Base-by-base conservation (phyloP, 1,140 invertebrate species). In the Penaeus chinensis region DNA sequence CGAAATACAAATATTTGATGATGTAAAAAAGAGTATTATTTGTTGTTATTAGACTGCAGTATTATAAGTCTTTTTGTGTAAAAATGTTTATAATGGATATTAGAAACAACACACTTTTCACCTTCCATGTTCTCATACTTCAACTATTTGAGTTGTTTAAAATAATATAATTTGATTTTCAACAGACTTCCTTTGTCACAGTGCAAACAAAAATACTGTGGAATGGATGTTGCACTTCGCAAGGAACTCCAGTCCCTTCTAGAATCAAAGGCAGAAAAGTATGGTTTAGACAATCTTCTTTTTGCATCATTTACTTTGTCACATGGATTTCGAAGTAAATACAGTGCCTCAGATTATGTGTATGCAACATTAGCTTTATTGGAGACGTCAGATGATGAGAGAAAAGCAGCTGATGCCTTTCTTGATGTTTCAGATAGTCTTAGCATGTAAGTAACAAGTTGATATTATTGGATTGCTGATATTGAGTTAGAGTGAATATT, bases 181-280 rank as follows among this genome's bases (percentile, higher is more conserved):
- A 27, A 47, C 81, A 90, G 89, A 7, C 93, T 99, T 89, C 98
- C 98, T 3, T 91, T 99, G 76, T 94, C 93, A 78, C 96, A 99
- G 92, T 97, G 97, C 76, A 95, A 94, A 19, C 98, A 99, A 92
- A 95, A 95, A 78, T 99, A 95, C 92, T 92, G 93, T 27, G 94
- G 96, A 16, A 99, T 99, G 98, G 97, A 99, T 92, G 93, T 98
- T 77, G 94, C 94, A 63, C 92, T 98, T 13, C 94, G 96, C 37
- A 94, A 95, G 78, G 95, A 96, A 91, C 95, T 99, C 89, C 95
- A 95, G 83, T 91, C 93, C 61, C 95, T 96, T 92, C 92, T 94
- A 32, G 95, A 97, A 91, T 95, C 95, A 84, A 94, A 96, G 66
- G 85, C 95, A 5, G 94, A 95, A 54, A 97, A 96, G 92, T 98